These are phyloP conservation scores for Linnaemya tessellans DNA, from an alignment of 2,888 invertebrate species.

Conservation along the genomic window DNA sequence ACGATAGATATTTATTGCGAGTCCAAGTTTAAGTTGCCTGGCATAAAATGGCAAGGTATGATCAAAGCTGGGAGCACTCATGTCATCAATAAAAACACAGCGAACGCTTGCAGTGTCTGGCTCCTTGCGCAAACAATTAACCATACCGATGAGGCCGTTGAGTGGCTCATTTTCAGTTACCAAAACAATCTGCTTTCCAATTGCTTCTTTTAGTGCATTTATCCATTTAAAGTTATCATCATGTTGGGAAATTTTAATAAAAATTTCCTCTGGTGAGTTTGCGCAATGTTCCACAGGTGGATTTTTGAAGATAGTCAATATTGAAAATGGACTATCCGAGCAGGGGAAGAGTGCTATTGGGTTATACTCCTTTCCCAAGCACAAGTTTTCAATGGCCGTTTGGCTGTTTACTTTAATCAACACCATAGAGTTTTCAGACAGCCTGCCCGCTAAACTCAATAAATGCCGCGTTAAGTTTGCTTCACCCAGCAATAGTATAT, in stretches of 20 bases:
- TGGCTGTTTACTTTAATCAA: constrained; percentile 20
- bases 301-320: constrained; percentile 23
- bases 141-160: constrained; percentile 92
- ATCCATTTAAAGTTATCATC: constrained; percentile 75
- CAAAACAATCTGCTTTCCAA: constrained; percentile 84
- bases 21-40: constrained; percentile 87
- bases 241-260: constrained; percentile 72
- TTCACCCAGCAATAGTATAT: constrained; percentile 39
- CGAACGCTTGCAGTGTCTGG: constrained; percentile 86
- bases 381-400: neutral
- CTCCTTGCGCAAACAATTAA: constrained; percentile 92
- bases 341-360: constrained; percentile 15
- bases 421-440: constrained; percentile 25
- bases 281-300: neutral
- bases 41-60: constrained; percentile 86
- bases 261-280: constrained; percentile 41
- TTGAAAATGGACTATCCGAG: constrained; percentile 2
- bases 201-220: constrained; percentile 66
- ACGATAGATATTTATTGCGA: constrained; percentile 90
- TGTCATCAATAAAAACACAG: constrained; percentile 86
- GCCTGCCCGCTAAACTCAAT: neutral
- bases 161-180: constrained; percentile 87
- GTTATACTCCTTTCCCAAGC: neutral
- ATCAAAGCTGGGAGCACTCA: constrained; percentile 86
- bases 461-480: neutral